These are phyloP conservation scores for Dendronephthya gigantea DNA, from an alignment of 64 coral and sea anemone species.

Conservation along the genomic window DNA sequence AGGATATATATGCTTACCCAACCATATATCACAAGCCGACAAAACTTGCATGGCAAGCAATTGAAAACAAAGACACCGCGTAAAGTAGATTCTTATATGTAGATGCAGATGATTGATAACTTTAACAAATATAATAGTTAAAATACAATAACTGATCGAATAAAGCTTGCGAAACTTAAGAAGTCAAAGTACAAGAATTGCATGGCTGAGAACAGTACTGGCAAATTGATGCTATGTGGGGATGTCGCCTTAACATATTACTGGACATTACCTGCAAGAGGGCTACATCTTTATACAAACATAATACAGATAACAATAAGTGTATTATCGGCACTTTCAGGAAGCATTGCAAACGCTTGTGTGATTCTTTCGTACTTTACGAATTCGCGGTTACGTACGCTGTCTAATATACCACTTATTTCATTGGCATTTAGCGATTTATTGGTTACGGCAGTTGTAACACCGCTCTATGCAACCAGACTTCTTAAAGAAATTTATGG, in stretches of 20 bases:
- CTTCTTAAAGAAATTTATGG: not conserved
- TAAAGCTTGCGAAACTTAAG: too few species aligned
- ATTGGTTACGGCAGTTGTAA: not conserved
- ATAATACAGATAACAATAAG: not conserved
- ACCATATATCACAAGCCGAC: too few species aligned
- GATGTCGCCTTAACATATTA: not conserved
- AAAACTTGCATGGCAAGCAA: too few species aligned
- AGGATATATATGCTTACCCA: too few species aligned
- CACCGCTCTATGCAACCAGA: not conserved
- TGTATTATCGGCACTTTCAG: not conserved
- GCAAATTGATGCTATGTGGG: not conserved
- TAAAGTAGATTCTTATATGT: too few species aligned
- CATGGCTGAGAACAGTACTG: too few species aligned
- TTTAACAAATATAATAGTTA: too few species aligned
- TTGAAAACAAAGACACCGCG: too few species aligned
- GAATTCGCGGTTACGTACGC: not conserved
- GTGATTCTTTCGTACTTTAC: not conserved
- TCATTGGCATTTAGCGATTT: not conserved
- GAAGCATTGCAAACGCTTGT: not conserved
- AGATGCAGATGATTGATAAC: too few species aligned
- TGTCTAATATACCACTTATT: not conserved
- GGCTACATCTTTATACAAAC: not conserved
- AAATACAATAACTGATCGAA: too few species aligned
- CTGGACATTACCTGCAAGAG: not conserved
- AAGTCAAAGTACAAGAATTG: too few species aligned